Evolutionary conservation across 2,797 vertebrate genomes (phyloP), one percentile per base, ranked within the genome.

Genomic region (Pitangus sulphuratus): DNA sequence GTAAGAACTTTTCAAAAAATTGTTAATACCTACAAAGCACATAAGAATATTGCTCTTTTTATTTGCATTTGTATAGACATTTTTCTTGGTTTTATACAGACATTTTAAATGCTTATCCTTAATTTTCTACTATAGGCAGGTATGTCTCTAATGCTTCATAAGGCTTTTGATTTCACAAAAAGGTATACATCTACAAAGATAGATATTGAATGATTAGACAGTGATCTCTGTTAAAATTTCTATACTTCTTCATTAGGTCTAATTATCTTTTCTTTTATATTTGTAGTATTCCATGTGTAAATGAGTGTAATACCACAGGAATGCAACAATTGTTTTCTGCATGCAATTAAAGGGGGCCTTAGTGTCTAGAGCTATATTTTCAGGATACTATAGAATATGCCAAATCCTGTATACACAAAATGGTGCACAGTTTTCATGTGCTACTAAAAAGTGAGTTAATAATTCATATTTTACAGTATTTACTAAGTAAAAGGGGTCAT

Each of bases 401-500:
- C 44, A 77, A 92, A 87, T 79, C 58, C 31, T 45, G 15, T 64
- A 64, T 64, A 39, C 25, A 76, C 50, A 80, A 87, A 94, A 64
- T 30, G 11, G n/a, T 51, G 13, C 25, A 13, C 18, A 28, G 22
- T 91, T 93, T 93, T 76, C 19, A 72, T 7, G 3, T 70, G 28
- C 2, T 4, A 83, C 78, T 79, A 78, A 61, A 79, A 95, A 94
- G 9, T 51, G 57, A 90, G 50, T 39, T 90, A 79, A 70, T 95
- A 89, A 92, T 95, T 93, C 20, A 28, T 76, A 93, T 85, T 92
- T 95, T 72, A 40, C n/a, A 94, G 53, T 85, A 78, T 95, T 96
- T 96, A 80, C 90, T 74, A 56, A 75, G 58, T 95, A 91, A 94
- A 94, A 95, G 80, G 88, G 84, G 76, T 94, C 96, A 90, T 75